Conservation (phyloP, 2,888 invertebrate genomes). For the Melanargia galathea region DNA sequence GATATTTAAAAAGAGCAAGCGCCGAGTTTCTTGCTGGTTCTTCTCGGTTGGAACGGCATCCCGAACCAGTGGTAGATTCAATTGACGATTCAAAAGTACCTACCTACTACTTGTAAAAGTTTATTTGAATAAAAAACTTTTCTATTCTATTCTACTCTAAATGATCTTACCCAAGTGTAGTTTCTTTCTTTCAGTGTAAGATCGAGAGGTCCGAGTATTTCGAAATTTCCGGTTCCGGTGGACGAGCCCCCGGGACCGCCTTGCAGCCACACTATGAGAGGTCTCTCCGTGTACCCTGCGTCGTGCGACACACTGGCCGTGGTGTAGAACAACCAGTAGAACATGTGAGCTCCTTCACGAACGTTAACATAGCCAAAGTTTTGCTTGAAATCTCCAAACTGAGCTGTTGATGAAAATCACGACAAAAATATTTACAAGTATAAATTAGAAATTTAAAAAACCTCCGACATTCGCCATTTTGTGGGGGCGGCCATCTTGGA, state of each 20-base stretch:
- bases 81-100: no score
- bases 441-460: no score
- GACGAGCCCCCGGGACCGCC: constrained; percentile 93
- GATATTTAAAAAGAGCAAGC: no score
- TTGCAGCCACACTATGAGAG: constrained; percentile 93
- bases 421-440: constrained; percentile 1
- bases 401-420: constrained; percentile 48
- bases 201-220: constrained; percentile 90
- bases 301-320: constrained; percentile 78
- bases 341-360: constrained; percentile 89
- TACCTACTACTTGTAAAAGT: no score
- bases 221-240: constrained; percentile 93
- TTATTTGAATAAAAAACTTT: no score
- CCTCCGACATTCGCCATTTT: no score
- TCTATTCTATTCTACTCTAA: no score
- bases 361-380: constrained; percentile 89
- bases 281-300: constrained; percentile 82
- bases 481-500: no score
- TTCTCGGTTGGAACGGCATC: no score
- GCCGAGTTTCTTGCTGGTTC: no score
- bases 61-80: no score
- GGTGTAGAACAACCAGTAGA: constrained; percentile 93
- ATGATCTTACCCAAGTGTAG: constrained; percentile 86
- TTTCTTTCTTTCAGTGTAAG: constrained; percentile 84
- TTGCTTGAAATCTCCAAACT: constrained; percentile 84